phyloP scores from a whole-genome alignment of 2,797 vertebrate species.

The Merluccius polli region DNA sequence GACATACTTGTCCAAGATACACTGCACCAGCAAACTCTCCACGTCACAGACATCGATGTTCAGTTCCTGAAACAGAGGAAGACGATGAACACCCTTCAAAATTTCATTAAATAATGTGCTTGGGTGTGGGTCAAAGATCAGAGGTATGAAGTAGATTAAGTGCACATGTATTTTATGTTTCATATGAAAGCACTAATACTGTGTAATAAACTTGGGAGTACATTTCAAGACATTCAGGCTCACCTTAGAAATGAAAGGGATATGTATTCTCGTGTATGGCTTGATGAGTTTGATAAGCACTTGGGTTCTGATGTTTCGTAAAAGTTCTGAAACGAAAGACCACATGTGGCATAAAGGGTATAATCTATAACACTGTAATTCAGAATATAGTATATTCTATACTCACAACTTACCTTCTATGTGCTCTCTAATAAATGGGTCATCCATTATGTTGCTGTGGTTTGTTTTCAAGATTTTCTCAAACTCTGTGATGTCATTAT shows the following conservation, averaged over 20 bases:
- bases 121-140: neutral
- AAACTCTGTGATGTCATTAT: conserved; percentile 99
- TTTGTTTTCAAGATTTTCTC: conserved; percentile 99
- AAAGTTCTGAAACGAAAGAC: conserved; percentile 84
- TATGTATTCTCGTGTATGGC: conserved; percentile 99
- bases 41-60: conserved; percentile 99
- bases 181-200: no score
- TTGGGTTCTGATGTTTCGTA: conserved; percentile 99
- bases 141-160: neutral
- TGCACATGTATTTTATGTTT: neutral
- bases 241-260: conserved; percentile 99
- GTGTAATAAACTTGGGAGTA: neutral
- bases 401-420: conserved; percentile 87
- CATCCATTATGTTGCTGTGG: conserved; percentile 99
- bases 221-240: conserved; percentile 21
- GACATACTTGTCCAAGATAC: conserved; percentile 97
- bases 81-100: neutral
- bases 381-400: neutral
- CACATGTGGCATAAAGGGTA: conserved; percentile 12
- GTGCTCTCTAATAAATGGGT: conserved; percentile 99
- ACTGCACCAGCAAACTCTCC: conserved; percentile 99
- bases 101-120: neutral
- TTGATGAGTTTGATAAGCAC: conserved; percentile 99
- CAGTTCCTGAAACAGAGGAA: conserved; percentile 79
- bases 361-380: neutral